Evolutionary conservation across 2,888 invertebrate genomes (phyloP), one percentile per base, ranked within the genome.

Genomic region (Yponomeuta cagnagella): DNA sequence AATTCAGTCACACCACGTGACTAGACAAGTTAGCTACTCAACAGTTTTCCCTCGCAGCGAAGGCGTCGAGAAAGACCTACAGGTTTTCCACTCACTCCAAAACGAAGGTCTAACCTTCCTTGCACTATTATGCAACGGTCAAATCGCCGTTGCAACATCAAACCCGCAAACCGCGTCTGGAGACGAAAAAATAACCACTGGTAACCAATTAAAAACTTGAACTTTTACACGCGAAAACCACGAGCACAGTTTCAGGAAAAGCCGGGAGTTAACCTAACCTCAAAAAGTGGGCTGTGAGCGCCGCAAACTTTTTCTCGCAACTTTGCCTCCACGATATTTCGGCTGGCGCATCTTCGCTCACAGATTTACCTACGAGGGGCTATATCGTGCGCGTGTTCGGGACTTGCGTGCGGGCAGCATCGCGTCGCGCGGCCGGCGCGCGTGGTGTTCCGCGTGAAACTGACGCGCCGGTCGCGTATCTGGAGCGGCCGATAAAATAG

Each of bases 101-200:
- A 58, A 4, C 52, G 52, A 15, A 43, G 58, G 48, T 31, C 65
- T 48, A 37, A 84, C 85, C 85, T 85, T 84, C 84, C 80, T 80
- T 89, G 88, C 88, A 88, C 84, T 85, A 87, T 90, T 90, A 90
- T 89, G 90, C 90, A 90, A 90, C 87, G 85, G 81, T 81, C 81
- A 80, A 71, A 74, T 76, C 77, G 15, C 52, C 15, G 15, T 67
- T 30, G 65, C 69, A 31, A 2, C 15, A 65, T 65, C 65, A n/a
- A 65, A 30, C 33, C 8, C 33, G 43, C 52, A 15, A 12, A 58
- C 52, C 15, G 33, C 23, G 78, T 77, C 78, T 78, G 78, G 78
- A 79, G 82, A 81, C 84, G 83, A 86, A 83, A 85, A 85, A 80
- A 79, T 78, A 79, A 79, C 82, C 15, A 58, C 52, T 15, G 23